Evolutionary conservation across 1,140 invertebrate species (phyloP).

Genomic region (Tenebrio molitor): DNA sequence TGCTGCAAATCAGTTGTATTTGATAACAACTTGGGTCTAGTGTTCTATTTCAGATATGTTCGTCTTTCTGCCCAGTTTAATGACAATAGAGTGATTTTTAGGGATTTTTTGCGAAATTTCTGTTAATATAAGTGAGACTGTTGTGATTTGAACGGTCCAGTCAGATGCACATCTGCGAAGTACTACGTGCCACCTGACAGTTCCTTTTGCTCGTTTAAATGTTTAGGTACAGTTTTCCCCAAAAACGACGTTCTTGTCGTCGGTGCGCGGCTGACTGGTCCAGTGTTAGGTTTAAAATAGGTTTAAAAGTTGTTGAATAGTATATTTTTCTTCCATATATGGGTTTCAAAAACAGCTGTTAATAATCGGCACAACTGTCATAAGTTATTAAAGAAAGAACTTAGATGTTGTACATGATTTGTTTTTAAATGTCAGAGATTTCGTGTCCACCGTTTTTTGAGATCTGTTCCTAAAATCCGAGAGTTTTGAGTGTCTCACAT

Average conservation of each 20-base stretch:
- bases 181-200: too few relatives aligned
- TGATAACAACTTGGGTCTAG: too few relatives aligned
- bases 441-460: neutral
- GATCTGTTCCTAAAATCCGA: neutral
- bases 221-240: too few relatives aligned
- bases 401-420: constrained; percentile 34
- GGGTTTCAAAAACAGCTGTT: constrained; percentile 52
- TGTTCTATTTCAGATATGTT: too few relatives aligned
- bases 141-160: constrained; percentile 5
- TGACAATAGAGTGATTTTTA: too few relatives aligned
- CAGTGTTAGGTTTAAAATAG: too few relatives aligned
- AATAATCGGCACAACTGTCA: constrained; percentile 49
- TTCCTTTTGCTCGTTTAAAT: neutral
- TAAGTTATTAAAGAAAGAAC: constrained; percentile 13
- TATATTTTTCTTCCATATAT: constrained; percentile 25
- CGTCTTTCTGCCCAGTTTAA: too few relatives aligned
- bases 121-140: neutral
- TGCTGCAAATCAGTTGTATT: too few relatives aligned
- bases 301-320: neutral
- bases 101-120: neutral
- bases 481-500: constrained; percentile 13
- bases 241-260: too few relatives aligned
- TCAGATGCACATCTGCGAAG: too few relatives aligned
- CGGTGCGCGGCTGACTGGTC: too few relatives aligned
- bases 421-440: constrained; percentile 20